Conservation (phyloP, 2,888 invertebrate species). For the Sinotaia quadrata region DNA sequence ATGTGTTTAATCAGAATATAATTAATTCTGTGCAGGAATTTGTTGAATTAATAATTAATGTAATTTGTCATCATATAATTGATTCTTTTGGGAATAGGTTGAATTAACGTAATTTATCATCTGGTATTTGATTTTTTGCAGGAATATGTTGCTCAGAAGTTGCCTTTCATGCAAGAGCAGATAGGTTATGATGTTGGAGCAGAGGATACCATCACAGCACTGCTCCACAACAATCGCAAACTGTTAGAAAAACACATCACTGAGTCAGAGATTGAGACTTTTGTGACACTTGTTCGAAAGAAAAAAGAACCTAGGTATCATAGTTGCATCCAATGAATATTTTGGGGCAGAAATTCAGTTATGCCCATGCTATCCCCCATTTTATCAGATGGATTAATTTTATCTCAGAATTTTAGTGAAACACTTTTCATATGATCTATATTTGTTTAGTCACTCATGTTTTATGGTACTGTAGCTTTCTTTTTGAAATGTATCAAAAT, state of each 20-base stretch:
- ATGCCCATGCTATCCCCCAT: neutral
- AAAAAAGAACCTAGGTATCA: slow-evolving; percentile 94
- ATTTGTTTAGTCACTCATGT: neutral
- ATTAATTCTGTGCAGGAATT: too few species aligned
- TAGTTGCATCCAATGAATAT: neutral
- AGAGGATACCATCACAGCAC: slow-evolving; percentile 98
- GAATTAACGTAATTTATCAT: slow-evolving; percentile 34
- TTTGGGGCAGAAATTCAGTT: neutral
- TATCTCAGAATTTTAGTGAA: neutral
- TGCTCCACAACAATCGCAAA: slow-evolving; percentile 97
- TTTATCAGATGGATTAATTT: neutral
- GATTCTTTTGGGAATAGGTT: too few species aligned
- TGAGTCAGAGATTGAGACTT: slow-evolving; percentile 97
- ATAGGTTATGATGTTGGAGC: slow-evolving; percentile 99
- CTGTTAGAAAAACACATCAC: slow-evolving; percentile 98
- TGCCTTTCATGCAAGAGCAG: slow-evolving; percentile 99
- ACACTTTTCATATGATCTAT: neutral
- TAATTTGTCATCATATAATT: too few species aligned
- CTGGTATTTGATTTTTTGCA: slow-evolving; percentile 68
- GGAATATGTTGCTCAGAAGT: slow-evolving; percentile 99
- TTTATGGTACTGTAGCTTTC: too few species aligned
- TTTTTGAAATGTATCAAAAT: too few species aligned
- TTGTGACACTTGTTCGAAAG: slow-evolving; percentile 95
- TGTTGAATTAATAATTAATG: too few species aligned
- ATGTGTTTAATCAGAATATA: too few species aligned